Evolutionary conservation across 2,113 vertebrate genomes (phyloP).

Genomic region (Rhinogobius similis): DNA sequence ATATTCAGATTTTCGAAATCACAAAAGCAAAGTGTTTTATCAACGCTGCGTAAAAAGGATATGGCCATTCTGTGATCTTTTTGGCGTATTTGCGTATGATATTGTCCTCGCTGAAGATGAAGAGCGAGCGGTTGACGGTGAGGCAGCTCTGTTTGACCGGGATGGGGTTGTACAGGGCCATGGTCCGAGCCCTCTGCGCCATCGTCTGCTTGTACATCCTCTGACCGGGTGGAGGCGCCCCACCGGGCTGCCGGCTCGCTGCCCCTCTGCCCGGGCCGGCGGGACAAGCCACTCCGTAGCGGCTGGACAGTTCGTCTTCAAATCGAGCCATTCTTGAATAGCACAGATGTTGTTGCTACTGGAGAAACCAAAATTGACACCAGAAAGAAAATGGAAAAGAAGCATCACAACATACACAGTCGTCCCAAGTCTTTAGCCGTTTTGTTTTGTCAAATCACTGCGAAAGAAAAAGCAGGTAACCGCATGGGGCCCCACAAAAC

Average conservation of each 20-base stretch:
- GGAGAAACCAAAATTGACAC: slow-evolving; percentile 80
- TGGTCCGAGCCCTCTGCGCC: slow-evolving; percentile 94
- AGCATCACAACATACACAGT: slow-evolving; percentile 83
- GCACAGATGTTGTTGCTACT: slow-evolving; percentile 72
- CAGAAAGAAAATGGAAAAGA: slow-evolving; percentile 75
- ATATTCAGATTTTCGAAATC: no score
- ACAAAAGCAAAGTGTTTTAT: background rate
- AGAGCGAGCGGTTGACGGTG: slow-evolving; percentile 96
- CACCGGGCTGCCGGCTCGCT: slow-evolving; percentile 79
- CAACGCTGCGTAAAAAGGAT: slow-evolving; percentile 71
- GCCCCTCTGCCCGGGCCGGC: slow-evolving; percentile 79
- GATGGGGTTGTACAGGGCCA: slow-evolving; percentile 98
- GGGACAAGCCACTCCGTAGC: slow-evolving; percentile 82
- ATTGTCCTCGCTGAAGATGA: slow-evolving; percentile 98
- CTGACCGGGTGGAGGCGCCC: slow-evolving; percentile 80
- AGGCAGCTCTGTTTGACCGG: slow-evolving; percentile 97
- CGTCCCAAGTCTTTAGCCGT: slow-evolving; percentile 55
- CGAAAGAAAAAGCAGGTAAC: background rate
- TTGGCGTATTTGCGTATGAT: slow-evolving; percentile 94
- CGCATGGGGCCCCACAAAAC: background rate
- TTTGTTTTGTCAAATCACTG: slow-evolving; percentile 9
- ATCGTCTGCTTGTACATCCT: slow-evolving; percentile 94
- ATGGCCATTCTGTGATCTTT: slow-evolving; percentile 94
- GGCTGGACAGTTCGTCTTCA: slow-evolving; percentile 88
- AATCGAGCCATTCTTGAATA: slow-evolving; percentile 90